Evolutionary conservation across 2,888 invertebrate genomes (phyloP), one percentile per base, ranked within the genome.

Genomic region (Druceiella hillmani): DNA sequence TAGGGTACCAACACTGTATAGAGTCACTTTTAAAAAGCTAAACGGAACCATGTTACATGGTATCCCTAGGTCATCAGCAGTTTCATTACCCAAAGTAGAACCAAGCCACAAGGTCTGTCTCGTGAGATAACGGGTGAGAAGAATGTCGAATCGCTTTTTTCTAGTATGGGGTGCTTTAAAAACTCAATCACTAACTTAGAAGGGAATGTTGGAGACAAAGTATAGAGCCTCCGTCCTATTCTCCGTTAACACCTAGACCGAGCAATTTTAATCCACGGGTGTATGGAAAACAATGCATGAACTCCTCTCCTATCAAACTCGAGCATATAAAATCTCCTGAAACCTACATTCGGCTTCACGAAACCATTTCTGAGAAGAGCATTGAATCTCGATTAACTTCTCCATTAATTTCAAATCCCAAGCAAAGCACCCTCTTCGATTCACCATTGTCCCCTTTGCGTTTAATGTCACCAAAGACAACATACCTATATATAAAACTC

Each of bases 171-270:
- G 25, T 5, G 25, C 25, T 25, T 25, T 25, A 12, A 11, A 25
- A 25, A 25, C 25, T 12, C 11, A 10, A 11, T 25, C 11, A 12
- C 25, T n/a, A n/a, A n/a, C n/a, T n/a, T n/a, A n/a, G n/a, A n/a
- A n/a, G n/a, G n/a, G n/a, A n/a, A n/a, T n/a, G n/a, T n/a, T n/a
- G n/a, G n/a, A n/a, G n/a, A n/a, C n/a, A n/a, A n/a, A n/a, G n/a
- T n/a, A n/a, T n/a, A n/a, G n/a, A n/a, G n/a, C n/a, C n/a, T n/a
- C n/a, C n/a, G n/a, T n/a, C n/a, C n/a, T n/a, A n/a, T n/a, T n/a
- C n/a, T n/a, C n/a, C n/a, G n/a, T n/a, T n/a, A n/a, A 25, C 10
- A 11, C 25, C 25, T 25, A 25, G 25, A 25, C 25, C 25, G 25
- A 25, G 11, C 5, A 25, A 25, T 4, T 4, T 25, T 25, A 25